Evolutionary conservation across 2,797 vertebrate species (phyloP).

Genomic region (Babyrousa celebensis): DNA sequence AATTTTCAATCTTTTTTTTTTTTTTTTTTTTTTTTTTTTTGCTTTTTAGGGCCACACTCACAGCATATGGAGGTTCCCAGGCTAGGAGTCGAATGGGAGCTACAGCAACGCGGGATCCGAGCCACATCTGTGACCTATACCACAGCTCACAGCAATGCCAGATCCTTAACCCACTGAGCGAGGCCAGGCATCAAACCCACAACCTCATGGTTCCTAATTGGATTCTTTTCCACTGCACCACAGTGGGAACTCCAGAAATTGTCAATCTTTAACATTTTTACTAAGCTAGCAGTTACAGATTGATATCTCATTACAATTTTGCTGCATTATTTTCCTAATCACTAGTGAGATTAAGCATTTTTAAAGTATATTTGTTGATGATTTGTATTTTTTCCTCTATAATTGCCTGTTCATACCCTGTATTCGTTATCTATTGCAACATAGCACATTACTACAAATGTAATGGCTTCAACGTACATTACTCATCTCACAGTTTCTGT

Average conservation of each 20-base stretch:
- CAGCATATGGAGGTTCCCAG: no score
- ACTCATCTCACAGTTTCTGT: background rate
- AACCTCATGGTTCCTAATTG: no score
- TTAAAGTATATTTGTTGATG: background rate
- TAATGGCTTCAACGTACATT: background rate
- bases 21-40: no score
- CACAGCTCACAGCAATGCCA: no score
- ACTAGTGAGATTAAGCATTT: background rate
- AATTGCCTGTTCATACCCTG: background rate
- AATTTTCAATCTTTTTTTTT: background rate
- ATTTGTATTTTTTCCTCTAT: background rate
- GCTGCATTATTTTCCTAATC: slow-evolving; percentile 30
- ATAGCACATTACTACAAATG: background rate
- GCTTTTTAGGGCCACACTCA: no score
- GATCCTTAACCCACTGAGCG: no score
- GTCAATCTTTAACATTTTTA: slow-evolving; percentile 28
- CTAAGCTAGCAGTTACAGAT: background rate
- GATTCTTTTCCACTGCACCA: no score
- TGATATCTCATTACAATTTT: background rate
- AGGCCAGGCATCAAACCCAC: no score
- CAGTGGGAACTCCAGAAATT: background rate
- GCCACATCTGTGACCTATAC: no score
- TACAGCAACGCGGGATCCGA: no score
- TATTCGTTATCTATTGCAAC: background rate
- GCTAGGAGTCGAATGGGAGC: no score